Base-by-base conservation (phyloP, 2,888 invertebrate genomes). In the Drosophila mimetica region DNA sequence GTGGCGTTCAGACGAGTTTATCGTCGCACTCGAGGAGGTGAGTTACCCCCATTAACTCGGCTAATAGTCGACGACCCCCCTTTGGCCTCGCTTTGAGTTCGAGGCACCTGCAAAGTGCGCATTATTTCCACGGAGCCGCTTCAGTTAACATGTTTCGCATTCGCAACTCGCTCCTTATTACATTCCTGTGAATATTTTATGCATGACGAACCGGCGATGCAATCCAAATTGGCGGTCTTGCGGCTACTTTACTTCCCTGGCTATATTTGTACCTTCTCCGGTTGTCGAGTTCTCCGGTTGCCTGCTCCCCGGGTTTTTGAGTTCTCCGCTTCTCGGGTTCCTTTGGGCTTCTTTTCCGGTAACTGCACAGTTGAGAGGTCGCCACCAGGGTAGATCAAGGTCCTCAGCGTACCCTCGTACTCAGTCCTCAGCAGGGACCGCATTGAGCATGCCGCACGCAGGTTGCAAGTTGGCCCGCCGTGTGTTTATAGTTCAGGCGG, bases 101-200 rank as follows among this genome's bases (percentile, higher is more conserved):
- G 9, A 39, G 1, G 20, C 41, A 18, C 63, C 34, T 13, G 32
- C 11, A 39, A 66, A 58, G 59, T 53, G 41, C 28, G 44, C 42
- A 28, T 55, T 60, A 46, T 46, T 48, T 71, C n/a, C 34, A 11
- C 25, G 54, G 52, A 20, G 18, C 18, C 64, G 32, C 16, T 48
- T 71, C 61, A 57, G 42, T 59, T 47, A 58, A 41, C 54, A 34
- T 34, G 32, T 55, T 64, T 54, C 46, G 39, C 55, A 50, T 48
- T 60, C 42, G 41, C 39, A 30, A 42, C 44, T 36, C 53, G 55
- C 42, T 58, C 30, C 30, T 30, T 71, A 65, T 54, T 74, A 81
- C 71, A 59, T 58, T 22, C 11, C n/a, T 8, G 13, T 64, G 60
- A 69, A 79, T 85, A 74, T 66, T 79, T 74, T 69, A 80, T 72